A percentile compares a stretch with the other conserved stretches of the same genome.
phyloP scores from a whole-genome alignment of 1,140 invertebrate genomes.

The Ptiloglossa arizonensis region DNA sequence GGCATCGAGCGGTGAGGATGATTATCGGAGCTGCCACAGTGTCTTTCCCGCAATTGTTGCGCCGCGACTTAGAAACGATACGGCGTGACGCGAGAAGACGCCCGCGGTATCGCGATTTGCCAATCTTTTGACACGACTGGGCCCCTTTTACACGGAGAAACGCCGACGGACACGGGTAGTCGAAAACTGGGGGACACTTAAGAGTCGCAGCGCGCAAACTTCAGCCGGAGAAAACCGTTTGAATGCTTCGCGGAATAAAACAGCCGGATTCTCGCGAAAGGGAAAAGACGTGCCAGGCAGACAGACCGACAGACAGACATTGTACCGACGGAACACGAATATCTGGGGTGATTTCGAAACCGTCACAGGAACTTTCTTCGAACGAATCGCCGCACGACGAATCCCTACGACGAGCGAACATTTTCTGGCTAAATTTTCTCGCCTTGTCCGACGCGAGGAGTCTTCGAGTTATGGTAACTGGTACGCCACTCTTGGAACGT shows the following conservation, averaged over 20 bases:
- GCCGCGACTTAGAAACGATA: too few species aligned
- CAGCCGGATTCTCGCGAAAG: slow-evolving; percentile 53
- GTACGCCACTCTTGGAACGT: too few species aligned
- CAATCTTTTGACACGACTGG: slow-evolving; percentile 30
- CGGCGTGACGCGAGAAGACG: too few species aligned
- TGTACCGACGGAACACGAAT: slow-evolving; percentile 25
- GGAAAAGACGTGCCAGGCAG: slow-evolving; percentile 53
- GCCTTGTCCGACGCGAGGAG: too few species aligned
- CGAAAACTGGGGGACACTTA: slow-evolving; percentile 74
- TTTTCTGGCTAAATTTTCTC: too few species aligned
- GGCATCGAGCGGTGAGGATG: too few species aligned
- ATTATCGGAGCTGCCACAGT: too few species aligned
- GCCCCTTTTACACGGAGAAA: slow-evolving; percentile 5
- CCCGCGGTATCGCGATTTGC: slow-evolving; percentile 10
- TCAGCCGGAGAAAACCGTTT: slow-evolving; percentile 58
- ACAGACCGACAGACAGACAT: slow-evolving; percentile 35
- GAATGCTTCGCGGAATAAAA: slow-evolving; percentile 57
- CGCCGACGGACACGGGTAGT: slow-evolving; percentile 24
- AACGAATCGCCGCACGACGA: background rate
- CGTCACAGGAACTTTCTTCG: slow-evolving; percentile 65
- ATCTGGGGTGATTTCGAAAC: slow-evolving; percentile 69
- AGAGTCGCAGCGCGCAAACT: slow-evolving; percentile 69
- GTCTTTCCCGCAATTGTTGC: too few species aligned
- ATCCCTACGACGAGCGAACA: too few species aligned
- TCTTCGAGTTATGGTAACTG: too few species aligned